Evolutionary conservation across 2,888 invertebrate species (phyloP).

Genomic region (Laothoe populi): DNA sequence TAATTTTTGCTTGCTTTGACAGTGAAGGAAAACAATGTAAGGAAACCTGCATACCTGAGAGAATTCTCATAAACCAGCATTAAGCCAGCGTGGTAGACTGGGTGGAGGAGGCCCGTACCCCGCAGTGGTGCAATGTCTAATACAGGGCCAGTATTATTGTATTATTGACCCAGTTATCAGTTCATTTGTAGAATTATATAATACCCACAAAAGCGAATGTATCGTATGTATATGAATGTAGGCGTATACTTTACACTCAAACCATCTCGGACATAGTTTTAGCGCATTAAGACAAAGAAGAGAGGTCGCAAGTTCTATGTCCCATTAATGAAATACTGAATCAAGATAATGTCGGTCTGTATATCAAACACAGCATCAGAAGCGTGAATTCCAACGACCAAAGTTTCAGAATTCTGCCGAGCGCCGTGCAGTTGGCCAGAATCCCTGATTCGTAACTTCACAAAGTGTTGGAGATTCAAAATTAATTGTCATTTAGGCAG

Average conservation of each 20-base stretch:
- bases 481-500: constrained; percentile 60
- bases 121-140: too few relatives aligned
- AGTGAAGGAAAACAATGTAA: too few relatives aligned
- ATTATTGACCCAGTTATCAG: too few relatives aligned
- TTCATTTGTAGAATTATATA: too few relatives aligned
- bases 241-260: neutral
- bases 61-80: too few relatives aligned
- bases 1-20: too few relatives aligned
- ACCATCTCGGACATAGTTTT: neutral
- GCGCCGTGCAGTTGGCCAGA: constrained; percentile 38
- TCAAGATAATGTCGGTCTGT: constrained; percentile 23
- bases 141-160: too few relatives aligned
- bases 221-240: too few relatives aligned
- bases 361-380: constrained; percentile 34
- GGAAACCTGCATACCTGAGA: too few relatives aligned
- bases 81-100: too few relatives aligned
- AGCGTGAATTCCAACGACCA: constrained; percentile 33
- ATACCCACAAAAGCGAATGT: too few relatives aligned
- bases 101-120: too few relatives aligned
- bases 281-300: neutral
- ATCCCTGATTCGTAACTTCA: constrained; percentile 63
- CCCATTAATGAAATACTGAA: neutral
- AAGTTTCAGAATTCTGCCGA: constrained; percentile 43
- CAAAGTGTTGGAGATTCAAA: constrained; percentile 51
- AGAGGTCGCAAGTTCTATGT: neutral